Evolutionary conservation across 2,113 vertebrate species (phyloP).

Genomic region (Danionella cerebrum): DNA sequence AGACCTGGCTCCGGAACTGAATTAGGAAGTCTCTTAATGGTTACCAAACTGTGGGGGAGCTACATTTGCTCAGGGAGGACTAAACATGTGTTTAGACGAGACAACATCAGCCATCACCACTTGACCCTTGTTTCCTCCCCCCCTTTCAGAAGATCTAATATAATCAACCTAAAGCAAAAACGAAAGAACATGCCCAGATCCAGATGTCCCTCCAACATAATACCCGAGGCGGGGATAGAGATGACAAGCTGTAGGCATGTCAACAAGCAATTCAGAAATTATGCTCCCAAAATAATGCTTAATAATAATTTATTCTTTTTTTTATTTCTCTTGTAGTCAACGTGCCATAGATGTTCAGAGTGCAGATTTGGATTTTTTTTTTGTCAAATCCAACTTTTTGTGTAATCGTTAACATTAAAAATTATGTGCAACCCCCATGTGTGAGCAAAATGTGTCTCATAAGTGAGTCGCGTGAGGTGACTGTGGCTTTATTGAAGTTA

Average conservation of each 20-base stretch:
- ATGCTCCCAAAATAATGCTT: too few species aligned
- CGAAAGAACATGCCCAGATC: constrained; percentile 70
- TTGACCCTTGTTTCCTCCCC: constrained; percentile 64
- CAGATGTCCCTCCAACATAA: constrained; percentile 77
- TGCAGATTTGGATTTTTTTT: too few species aligned
- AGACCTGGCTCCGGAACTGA: constrained; percentile 76
- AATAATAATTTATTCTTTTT: too few species aligned
- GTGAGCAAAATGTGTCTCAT: too few species aligned
- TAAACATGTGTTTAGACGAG: constrained; percentile 74
- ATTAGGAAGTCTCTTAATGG: constrained; percentile 83
- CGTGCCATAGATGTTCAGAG: too few species aligned
- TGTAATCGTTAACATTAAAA: too few species aligned
- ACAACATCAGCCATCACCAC: constrained; percentile 73
- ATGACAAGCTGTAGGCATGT: background rate
- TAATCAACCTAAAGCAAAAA: constrained; percentile 75
- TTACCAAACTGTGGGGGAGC: constrained; percentile 78
- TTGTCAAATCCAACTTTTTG: too few species aligned
- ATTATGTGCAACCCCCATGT: too few species aligned
- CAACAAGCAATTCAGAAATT: background rate
- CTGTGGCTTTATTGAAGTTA: too few species aligned
- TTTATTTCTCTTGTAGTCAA: too few species aligned
- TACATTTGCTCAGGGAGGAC: constrained; percentile 63
- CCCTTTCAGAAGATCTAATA: constrained; percentile 60
- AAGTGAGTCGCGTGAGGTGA: too few species aligned
- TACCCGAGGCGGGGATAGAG: constrained; percentile 54